Evolutionary conservation across 1,140 invertebrate genomes (phyloP), one percentile per base, ranked within the genome.

Genomic region (Pollicipes pollicipes): DNA sequence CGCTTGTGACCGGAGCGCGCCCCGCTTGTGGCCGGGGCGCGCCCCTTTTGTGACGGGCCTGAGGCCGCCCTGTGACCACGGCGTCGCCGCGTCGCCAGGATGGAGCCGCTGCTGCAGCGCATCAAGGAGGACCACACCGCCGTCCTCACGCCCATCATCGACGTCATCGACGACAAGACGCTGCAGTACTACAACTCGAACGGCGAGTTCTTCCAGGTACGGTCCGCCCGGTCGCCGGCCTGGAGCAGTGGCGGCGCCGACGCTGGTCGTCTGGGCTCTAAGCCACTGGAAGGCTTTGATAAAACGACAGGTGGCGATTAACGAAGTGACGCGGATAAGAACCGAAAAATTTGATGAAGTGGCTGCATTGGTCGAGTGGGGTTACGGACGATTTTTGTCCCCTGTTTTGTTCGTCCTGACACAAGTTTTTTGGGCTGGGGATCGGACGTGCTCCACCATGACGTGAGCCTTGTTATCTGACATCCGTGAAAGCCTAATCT

Each of bases 101-200:
- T 95, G 70, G 88, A 95, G 78, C 95, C 95, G 3, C 79, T 97
- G 67, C 80, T 97, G 66, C 83, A 88, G 73, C 81, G 91, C 72
- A 90, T 96, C 73, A 86, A 88, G 77, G 86, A 93, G 74, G 89
- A 93, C 64, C 80, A 84, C 1, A 86, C 83, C 27, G 85, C 87
- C 24, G 91, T 95, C 24, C 78, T 96, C 45, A 91, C 93, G 75
- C 95, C 95, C 3, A 90, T 95, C 69, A 95, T 97, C 74, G 94
- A 97, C 81, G 89, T 92, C 17, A 90, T 97, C 73, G 88, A 91
- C 78, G 91, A 92, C 75, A 86, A 88, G 76, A 93, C 87, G 32
- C 86, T 97, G 76, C 87, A 88, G 75, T 95, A 90, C 78, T 88
- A 83, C 76, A 84, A 87, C 74, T 84, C 85, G 70, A 84, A 86